Base-by-base conservation (phyloP, 1,140 invertebrate genomes). In the Akabosia matsudoensis region DNA sequence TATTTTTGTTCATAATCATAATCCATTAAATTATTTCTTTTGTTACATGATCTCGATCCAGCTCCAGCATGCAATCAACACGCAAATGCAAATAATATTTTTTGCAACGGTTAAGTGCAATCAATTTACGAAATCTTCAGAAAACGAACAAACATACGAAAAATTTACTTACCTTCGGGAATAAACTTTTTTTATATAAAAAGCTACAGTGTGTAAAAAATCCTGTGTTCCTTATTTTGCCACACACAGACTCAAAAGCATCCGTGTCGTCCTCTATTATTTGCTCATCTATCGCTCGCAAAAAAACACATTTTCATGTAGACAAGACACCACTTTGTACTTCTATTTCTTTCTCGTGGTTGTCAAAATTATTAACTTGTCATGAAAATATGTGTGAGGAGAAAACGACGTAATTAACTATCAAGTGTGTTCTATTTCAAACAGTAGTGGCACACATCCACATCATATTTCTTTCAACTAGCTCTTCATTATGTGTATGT, bases 401-500 rank as follows among this genome's bases (percentile, higher is more conserved):
- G 54, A 61, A 61, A 61, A 61, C 54, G 54, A 61, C 54, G 24
- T 61, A 61, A 61, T 61, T 61, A 61, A 61, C 54, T 61, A 61
- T 61, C 13, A 61, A 61, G 54, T n/a, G 13, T 61, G n/a, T 61
- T 61, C 54, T 61, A 61, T 61, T 61, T 61, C 13, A 14, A 16
- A n/a, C 54, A 61, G 13, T 61, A 61, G 14, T 61, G 54, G 54
- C 54, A 61, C 54, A 61, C 14, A 61, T 61, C 54, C 54, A 61
- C 24, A 7, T 22, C 54, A 61, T 61, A 61, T 61, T 16, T 61
- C 54, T 61, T 61, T 61, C 54, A 61, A n/a, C 54, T 61, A 45
- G 37, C 37, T 45, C 18, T 45, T 45, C 37, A 45, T 10, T 10
- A 18, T 45, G 37, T 10, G 37, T 45, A 18, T 45, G 37, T 45